These are phyloP conservation scores for Clarias laeviceps DNA, from an alignment of 2,797 vertebrate genomes.

Conservation along the genomic window DNA sequence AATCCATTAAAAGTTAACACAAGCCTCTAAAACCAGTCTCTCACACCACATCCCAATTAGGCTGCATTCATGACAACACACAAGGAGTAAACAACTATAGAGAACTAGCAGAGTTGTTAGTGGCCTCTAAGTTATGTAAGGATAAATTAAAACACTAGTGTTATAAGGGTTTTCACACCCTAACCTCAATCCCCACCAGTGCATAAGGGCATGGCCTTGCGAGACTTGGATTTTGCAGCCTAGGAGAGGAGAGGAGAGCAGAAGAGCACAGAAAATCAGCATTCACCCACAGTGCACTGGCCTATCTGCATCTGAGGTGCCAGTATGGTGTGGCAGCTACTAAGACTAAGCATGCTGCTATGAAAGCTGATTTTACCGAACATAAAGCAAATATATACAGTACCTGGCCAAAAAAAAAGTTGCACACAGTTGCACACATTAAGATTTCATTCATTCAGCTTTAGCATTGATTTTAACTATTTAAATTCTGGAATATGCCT, in stretches of 20 bases:
- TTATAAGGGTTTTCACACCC: slow-evolving; percentile 67
- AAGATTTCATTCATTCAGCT: too few relatives aligned
- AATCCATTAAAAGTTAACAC: slow-evolving; percentile 43
- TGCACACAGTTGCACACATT: too few relatives aligned
- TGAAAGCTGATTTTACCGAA: not conserved
- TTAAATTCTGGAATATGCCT: too few relatives aligned
- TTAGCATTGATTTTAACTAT: too few relatives aligned
- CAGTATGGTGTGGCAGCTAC: slow-evolving; percentile 1
- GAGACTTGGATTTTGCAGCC: slow-evolving; percentile 84
- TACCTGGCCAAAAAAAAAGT: too few relatives aligned
- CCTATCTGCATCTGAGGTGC: not conserved
- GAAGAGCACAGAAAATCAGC: slow-evolving; percentile 35
- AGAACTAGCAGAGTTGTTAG: slow-evolving; percentile 49
- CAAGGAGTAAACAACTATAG: slow-evolving; percentile 38
- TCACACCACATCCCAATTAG: slow-evolving; percentile 43
- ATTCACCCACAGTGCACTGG: slow-evolving; percentile 22
- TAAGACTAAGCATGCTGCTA: not conserved
- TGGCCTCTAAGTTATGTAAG: slow-evolving; percentile 55
- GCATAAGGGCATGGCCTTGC: slow-evolving; percentile 79
- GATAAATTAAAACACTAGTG: slow-evolving; percentile 49
- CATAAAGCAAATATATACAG: not conserved
- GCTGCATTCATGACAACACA: slow-evolving; percentile 45
- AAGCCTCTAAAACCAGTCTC: slow-evolving; percentile 43
- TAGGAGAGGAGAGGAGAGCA: slow-evolving; percentile 73
- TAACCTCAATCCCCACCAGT: slow-evolving; percentile 89